phyloP scores from a whole-genome alignment of 2,797 vertebrate genomes.

The Macropodus opercularis region DNA sequence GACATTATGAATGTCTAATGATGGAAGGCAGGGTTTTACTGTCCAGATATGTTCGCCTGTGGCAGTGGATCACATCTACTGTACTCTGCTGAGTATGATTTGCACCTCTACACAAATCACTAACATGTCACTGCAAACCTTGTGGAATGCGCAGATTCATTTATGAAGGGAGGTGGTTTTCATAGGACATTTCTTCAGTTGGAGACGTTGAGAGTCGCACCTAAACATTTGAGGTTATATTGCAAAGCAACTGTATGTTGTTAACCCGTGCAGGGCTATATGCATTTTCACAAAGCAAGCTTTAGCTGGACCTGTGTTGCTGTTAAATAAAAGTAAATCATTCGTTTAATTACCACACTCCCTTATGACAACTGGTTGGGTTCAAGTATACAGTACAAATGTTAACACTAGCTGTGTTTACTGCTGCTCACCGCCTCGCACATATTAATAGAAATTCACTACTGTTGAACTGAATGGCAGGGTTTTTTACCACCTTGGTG shows the following conservation, averaged over 20 bases:
- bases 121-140: background rate
- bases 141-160: background rate
- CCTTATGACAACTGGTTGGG: background rate
- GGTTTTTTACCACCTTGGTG: background rate
- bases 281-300: background rate
- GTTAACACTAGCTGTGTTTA: background rate
- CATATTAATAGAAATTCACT: background rate
- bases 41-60: constrained; percentile 36
- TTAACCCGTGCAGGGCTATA: constrained; percentile 2
- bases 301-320: background rate
- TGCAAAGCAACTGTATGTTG: constrained; percentile 4
- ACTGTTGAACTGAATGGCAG: background rate
- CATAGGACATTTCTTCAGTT: background rate
- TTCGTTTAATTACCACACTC: background rate
- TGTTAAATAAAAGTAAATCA: background rate
- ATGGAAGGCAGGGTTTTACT: constrained; percentile 41
- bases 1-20: constrained; percentile 63
- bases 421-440: background rate
- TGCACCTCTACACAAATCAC: constrained; percentile 19
- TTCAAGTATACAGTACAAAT: background rate
- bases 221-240: constrained; percentile 2
- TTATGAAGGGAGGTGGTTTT: background rate
- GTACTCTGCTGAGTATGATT: constrained; percentile 18
- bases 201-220: background rate
- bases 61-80: constrained; percentile 14